A percentile compares a stretch with the other conserved stretches of the same genome.
Evolutionary conservation across 2,888 invertebrate species (phyloP).

Genomic region (Pemphredon lugubris): DNA sequence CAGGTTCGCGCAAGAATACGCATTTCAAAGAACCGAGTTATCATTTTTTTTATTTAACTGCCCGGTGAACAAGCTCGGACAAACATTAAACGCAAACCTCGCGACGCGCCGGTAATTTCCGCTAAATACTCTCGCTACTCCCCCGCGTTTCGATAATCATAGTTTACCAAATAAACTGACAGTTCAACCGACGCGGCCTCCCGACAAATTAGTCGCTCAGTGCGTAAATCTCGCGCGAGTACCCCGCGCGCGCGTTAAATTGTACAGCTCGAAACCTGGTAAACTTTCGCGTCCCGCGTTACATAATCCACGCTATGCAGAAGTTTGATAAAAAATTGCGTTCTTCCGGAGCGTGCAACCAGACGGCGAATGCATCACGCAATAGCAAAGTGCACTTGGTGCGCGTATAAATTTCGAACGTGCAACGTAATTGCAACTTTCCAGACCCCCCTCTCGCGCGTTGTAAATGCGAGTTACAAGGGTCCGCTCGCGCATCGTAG

Average conservation of each 20-base stretch:
- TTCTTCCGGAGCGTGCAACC: constrained; percentile 12
- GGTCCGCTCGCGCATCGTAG: background rate
- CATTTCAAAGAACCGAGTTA: no score
- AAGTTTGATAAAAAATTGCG: constrained; percentile 40
- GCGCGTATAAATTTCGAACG: constrained; percentile 25
- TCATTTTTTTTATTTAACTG: no score
- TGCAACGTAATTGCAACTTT: background rate
- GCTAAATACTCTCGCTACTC: background rate
- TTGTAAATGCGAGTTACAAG: background rate
- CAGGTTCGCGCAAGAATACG: no score
- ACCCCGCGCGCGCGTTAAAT: background rate
- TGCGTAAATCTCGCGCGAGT: background rate
- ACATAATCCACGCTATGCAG: constrained; percentile 15
- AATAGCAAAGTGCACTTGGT: background rate
- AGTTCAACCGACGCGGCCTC: no score
- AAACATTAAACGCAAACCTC: constrained; percentile 12
- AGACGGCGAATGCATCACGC: background rate
- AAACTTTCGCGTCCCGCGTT: constrained; percentile 24
- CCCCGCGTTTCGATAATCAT: background rate
- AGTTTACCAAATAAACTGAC: background rate
- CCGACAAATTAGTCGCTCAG: background rate
- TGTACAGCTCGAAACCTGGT: constrained; percentile 1
- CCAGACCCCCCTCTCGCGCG: background rate
- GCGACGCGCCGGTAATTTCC: background rate
- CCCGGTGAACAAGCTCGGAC: constrained; percentile 19